Base-by-base conservation (phyloP, 2,888 invertebrate genomes). In the Malthinus seriepunctatus region DNA sequence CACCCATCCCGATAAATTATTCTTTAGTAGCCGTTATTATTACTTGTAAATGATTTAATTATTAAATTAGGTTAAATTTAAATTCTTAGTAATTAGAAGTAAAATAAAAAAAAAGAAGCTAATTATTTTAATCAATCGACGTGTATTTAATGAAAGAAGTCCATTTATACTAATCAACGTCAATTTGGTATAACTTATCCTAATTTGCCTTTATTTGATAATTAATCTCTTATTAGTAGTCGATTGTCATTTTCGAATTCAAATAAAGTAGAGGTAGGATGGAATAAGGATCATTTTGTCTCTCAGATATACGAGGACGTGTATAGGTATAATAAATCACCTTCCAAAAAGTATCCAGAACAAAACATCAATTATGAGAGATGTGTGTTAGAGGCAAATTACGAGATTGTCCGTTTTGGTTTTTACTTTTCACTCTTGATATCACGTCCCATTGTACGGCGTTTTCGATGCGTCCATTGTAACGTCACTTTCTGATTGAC, bases 401-500 rank as follows among this genome's bases (percentile, higher is more conserved):
- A 52, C 60, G 44, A 47, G 55, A 56, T 52, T 60, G 60, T 56
- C 52, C 56, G 60, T 52, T 60, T 23, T 61, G 56, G 57, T 61
- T 61, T 61, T 60, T 63, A 50, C 59, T 54, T 52, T 23, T 23
- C 23, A 23, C 42, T 52, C 57, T 63, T 52, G 59, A 56, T 51
- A 59, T 52, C 23, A 23, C 23, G 23, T 23, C 23, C 63, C 62
- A 62, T 64, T 66, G 67, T 23, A 23, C 23, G 64, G 56, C 49
- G 33, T 48, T 45, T 59, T 58, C 64, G 67, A 70, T 68, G 62
- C 62, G 65, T 67, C 67, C 67, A 71, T 71, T 72, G 71, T 72
- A 68, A 63, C 60, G 68, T 59, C 66, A 56, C 59, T 53, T 56
- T 51, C 63, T 70, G 71, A 72, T 67, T 71, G 72, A 71, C 72